Percentiles rank a stretch among this genome's conserved stretches.
Evolutionary conservation across 2,797 vertebrate species (phyloP).

Genomic region (Cryptoblepharus egeriae): DNA sequence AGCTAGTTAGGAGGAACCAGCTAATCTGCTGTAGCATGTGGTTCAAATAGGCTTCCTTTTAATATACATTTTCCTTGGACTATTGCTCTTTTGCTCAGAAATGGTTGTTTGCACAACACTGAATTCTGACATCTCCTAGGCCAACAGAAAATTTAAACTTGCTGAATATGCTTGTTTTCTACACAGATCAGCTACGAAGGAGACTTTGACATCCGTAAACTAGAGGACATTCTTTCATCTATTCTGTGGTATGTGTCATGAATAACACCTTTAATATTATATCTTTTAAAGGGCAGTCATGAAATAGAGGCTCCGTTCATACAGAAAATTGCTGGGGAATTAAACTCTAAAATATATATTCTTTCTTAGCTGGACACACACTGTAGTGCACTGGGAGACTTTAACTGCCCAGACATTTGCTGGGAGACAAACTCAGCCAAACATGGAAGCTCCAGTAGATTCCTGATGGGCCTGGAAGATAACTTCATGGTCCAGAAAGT

Average conservation of each 20-base stretch:
- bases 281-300: neutral
- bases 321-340: slow-evolving; percentile 35
- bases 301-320: slow-evolving; percentile 10
- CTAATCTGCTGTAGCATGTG: too few species aligned
- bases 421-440: too few species aligned
- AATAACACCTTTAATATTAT: neutral
- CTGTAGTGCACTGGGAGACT: too few species aligned
- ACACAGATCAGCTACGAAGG: neutral
- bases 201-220: neutral
- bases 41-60: too few species aligned
- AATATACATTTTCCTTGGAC: neutral
- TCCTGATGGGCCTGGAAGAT: too few species aligned
- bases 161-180: neutral
- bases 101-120: neutral
- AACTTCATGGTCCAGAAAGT: too few species aligned
- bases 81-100: neutral
- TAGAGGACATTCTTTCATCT: neutral
- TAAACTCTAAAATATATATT: neutral
- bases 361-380: too few species aligned
- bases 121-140: neutral
- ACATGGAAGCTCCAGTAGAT: too few species aligned
- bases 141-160: neutral
- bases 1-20: too few species aligned
- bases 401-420: too few species aligned
- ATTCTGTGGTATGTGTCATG: neutral